Percentiles rank a stretch among this genome's conserved stretches.
Conservation (phyloP, 2,888 invertebrate genomes). For the Teleiodes luculella region DNA sequence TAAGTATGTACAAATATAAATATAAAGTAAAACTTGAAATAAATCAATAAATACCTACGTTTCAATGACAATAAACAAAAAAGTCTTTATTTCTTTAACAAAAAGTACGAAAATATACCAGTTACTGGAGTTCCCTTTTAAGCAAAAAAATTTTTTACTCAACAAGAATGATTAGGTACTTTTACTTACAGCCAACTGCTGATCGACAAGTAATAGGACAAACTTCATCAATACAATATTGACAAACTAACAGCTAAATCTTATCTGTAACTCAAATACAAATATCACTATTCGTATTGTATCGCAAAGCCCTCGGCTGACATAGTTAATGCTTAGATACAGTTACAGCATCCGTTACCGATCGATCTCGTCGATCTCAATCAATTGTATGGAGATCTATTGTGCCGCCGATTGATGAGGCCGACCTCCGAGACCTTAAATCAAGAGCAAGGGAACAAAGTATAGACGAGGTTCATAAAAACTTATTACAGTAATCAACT, state of each 20-base stretch:
- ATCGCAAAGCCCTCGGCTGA: neutral
- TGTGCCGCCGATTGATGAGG: constrained; percentile 21
- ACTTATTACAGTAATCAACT: neutral
- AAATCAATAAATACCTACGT: no score
- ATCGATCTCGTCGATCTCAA: constrained; percentile 29
- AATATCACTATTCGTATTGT: neutral
- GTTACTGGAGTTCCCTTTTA: no score
- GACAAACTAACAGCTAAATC: neutral
- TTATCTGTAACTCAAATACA: neutral
- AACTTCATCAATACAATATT: neutral
- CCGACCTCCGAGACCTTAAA: neutral
- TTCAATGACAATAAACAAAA: no score
- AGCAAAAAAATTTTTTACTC: no score
- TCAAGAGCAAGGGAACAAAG: neutral
- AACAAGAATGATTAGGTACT: no score
- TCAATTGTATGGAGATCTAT: constrained; percentile 23
- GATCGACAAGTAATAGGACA: no score
- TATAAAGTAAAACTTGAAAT: no score
- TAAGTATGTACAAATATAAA: no score
- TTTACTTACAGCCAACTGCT: no score
- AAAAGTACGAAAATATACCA: no score
- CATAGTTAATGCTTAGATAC: constrained; percentile 9
- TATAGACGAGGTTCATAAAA: neutral
- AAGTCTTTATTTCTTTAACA: no score
- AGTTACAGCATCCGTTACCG: constrained; percentile 23